Evolutionary conservation across 2,113 vertebrate genomes (phyloP), one percentile per base, ranked within the genome.

Genomic region (Boulengeromyrus knoepffleri): DNA sequence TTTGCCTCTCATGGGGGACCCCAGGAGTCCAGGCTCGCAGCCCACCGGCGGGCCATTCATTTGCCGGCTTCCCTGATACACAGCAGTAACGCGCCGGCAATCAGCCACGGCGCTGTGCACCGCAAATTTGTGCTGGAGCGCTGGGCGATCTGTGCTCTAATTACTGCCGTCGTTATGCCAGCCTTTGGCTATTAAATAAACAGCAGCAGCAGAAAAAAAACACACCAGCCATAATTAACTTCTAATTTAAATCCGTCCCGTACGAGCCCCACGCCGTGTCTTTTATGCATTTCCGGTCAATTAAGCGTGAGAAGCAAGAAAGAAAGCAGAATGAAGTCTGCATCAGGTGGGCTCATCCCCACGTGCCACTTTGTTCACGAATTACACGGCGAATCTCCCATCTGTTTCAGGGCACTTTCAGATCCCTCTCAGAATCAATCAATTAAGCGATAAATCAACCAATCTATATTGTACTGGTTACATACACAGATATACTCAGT

Each of bases 171-270:
- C 19, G 13, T 88, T 88, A 50, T 39, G 13, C 27, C 42, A 87
- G 21, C 42, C 83, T 39, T 21, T 87, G 52, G 85, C 90, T 80
- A 70, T 88, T 90, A 90, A 87, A 90, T 80, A 80, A 80, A 80
- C 56, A 31, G 21, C 89, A 42, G 86, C 27, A 7, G 74, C 83
- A 47, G 42, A 12, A 87, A 87, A 87, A 80, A 90, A 56, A 90
- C 47, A 56, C 49, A 80, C 62, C 74, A 77, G 80, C 62, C 39
- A 80, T 90, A 90, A 90, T 90, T 90, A 90, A 90, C 85, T 88
- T 74, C 46, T 86, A 53, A 88, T 90, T 80, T 80, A 53, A 90
- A 88, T 80, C 47, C 77, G 15, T 90, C 77, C 66, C 39, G 86
- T 86, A 80, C 66, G 53, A 53, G 58, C 46, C 24, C 77, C 58